Conservation (phyloP, 1,140 invertebrate species). For the Heliothis subflexa region DNA sequence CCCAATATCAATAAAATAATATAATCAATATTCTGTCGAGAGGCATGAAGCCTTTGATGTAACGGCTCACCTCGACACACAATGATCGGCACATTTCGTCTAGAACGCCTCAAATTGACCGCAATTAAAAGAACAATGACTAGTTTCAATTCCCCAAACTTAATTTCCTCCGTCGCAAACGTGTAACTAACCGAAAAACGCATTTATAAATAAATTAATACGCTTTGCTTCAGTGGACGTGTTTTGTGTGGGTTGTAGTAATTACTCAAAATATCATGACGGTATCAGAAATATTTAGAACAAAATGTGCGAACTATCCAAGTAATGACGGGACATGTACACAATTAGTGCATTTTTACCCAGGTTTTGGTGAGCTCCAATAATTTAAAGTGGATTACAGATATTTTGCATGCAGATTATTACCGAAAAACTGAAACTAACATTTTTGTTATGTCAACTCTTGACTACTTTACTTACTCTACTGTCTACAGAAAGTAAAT, state of each 20-base stretch:
- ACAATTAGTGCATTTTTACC: background rate
- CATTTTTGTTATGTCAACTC: too few relatives aligned
- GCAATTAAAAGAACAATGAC: constrained; percentile 84
- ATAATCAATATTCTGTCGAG: constrained; percentile 42
- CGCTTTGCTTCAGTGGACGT: constrained; percentile 51
- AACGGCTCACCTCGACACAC: constrained; percentile 56
- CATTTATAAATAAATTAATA: constrained; percentile 76
- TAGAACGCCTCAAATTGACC: constrained; percentile 82
- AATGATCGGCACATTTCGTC: constrained; percentile 81
- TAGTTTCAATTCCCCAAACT: constrained; percentile 82
- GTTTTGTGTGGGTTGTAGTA: constrained; percentile 50
- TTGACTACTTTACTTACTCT: too few relatives aligned
- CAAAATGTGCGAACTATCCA: background rate
- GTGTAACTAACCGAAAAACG: constrained; percentile 74
- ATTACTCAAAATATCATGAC: constrained; percentile 44
- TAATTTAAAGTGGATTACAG: too few relatives aligned
- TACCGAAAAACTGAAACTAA: too few relatives aligned
- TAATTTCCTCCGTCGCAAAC: constrained; percentile 77
- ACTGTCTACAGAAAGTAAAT: too few relatives aligned
- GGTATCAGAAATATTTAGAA: constrained; percentile 7
- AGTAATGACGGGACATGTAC: background rate
- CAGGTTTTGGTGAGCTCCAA: too few relatives aligned
- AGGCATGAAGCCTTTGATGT: constrained; percentile 45
- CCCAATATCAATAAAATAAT: constrained; percentile 30
- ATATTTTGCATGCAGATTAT: too few relatives aligned